phyloP scores from a whole-genome alignment of 1,140 invertebrate genomes.

The Patella vulgata region DNA sequence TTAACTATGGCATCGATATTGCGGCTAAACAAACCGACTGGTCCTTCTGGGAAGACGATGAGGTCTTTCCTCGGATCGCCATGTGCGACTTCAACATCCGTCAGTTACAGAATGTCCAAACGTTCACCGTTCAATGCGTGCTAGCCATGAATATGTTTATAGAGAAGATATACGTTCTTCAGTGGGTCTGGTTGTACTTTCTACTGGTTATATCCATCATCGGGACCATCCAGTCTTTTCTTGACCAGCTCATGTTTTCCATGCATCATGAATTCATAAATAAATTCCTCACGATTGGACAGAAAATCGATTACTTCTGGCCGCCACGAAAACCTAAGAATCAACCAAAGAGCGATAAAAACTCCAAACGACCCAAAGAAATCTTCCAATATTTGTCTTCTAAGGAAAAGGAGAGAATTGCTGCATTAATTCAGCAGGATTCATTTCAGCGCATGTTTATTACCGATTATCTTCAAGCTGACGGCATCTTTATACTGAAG shows the following conservation, averaged over 20 bases:
- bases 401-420: too few relatives aligned
- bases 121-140: constrained; percentile 66
- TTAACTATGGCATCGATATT: constrained; percentile 67
- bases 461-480: constrained; percentile 54
- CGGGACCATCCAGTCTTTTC: constrained; percentile 47
- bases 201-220: constrained; percentile 57
- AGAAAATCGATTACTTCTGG: constrained; percentile 23
- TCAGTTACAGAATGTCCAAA: constrained; percentile 62
- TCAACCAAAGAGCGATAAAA: too few relatives aligned
- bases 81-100: constrained; percentile 70
- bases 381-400: too few relatives aligned
- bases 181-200: constrained; percentile 70
- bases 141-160: constrained; percentile 70
- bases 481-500: constrained; percentile 61
- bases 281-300: constrained; percentile 45
- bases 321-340: constrained; percentile 37
- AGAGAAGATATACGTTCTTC: constrained; percentile 70
- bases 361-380: too few relatives aligned
- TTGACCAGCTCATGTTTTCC: constrained; percentile 32
- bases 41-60: constrained; percentile 62
- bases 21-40: constrained; percentile 60
- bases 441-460: too few relatives aligned
- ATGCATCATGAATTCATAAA: constrained; percentile 51
- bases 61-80: constrained; percentile 69
- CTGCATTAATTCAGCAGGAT: too few relatives aligned